Evolutionary conservation across 2,888 invertebrate genomes (phyloP).

Genomic region (Venusia cambrica): DNA sequence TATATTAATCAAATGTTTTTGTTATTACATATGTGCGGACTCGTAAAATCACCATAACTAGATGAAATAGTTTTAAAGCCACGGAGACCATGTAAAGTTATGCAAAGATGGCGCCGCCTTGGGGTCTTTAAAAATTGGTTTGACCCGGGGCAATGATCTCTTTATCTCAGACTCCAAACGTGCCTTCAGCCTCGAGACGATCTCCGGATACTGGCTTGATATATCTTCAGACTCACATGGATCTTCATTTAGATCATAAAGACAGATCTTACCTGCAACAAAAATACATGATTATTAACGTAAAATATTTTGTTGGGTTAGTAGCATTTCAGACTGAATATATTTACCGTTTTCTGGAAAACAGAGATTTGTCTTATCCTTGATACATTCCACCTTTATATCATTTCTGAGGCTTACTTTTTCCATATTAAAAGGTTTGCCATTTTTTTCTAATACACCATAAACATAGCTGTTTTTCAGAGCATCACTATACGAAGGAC

Average conservation of each 20-base stretch:
- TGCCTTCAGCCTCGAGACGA: conserved; percentile 39
- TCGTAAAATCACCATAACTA: not conserved
- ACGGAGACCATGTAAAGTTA: conserved; percentile 61
- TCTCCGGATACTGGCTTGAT: conserved; percentile 40
- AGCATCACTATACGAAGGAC: conserved; percentile 46
- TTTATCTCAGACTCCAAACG: conserved; percentile 42
- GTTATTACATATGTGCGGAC: no score
- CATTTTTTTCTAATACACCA: conserved; percentile 40
- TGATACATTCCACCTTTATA: conserved; percentile 43
- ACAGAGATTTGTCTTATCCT: conserved; percentile 35
- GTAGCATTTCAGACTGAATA: no score
- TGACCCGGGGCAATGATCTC: conserved; percentile 44
- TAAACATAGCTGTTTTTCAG: conserved; percentile 46
- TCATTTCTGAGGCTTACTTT: conserved; percentile 39
- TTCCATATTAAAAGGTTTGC: conserved; percentile 36
- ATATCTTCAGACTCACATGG: conserved; percentile 61
- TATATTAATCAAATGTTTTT: no score
- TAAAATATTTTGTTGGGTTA: no score
- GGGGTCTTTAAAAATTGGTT: conserved; percentile 48
- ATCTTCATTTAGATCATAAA: conserved; percentile 60
- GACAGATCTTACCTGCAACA: conserved; percentile 36
- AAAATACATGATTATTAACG: not conserved
- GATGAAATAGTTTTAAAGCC: conserved; percentile 25
- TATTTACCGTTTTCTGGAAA: conserved; percentile 50
- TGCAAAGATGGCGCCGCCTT: conserved; percentile 47